phyloP scores from a whole-genome alignment of 2,888 invertebrate species.

The Cephus sareptanus region DNA sequence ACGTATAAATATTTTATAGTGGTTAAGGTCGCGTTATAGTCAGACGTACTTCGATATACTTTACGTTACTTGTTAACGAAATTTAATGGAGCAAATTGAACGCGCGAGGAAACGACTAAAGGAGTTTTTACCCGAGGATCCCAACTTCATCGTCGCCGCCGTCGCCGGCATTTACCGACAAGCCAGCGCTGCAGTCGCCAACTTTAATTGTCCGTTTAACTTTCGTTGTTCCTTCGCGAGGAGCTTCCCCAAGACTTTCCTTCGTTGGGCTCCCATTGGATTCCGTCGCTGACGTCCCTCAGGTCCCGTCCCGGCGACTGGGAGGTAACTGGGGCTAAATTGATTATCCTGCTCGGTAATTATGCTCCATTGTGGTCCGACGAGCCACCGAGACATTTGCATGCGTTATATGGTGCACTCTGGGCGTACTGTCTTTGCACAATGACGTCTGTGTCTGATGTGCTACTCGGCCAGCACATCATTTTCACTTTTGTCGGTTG shows the following conservation, averaged over 20 bases:
- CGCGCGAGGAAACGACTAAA: neutral
- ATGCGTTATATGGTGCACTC: neutral
- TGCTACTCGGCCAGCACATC: neutral
- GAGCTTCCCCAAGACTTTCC: constrained; percentile 7
- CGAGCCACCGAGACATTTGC: neutral
- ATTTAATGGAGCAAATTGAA: neutral
- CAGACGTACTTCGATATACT: neutral
- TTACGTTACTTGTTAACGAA: neutral
- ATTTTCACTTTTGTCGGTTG: neutral
- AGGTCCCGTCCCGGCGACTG: neutral
- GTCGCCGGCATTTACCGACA: neutral
- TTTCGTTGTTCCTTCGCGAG: constrained; percentile 38
- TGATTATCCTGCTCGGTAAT: neutral
- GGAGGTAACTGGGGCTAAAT: neutral
- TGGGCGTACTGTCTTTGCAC: neutral
- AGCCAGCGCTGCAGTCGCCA: constrained; percentile 27
- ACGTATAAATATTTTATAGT: neutral
- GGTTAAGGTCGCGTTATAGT: neutral
- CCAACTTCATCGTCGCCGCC: neutral
- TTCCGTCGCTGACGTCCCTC: neutral
- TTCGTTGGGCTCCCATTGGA: neutral
- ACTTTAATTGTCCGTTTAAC: constrained; percentile 47
- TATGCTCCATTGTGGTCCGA: neutral
- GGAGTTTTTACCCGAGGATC: neutral
- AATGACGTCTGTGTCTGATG: neutral